A percentile compares a stretch with the other conserved stretches of the same genome.
phyloP scores from a whole-genome alignment of 1,140 invertebrate species.

The Habropoda laboriosa region DNA sequence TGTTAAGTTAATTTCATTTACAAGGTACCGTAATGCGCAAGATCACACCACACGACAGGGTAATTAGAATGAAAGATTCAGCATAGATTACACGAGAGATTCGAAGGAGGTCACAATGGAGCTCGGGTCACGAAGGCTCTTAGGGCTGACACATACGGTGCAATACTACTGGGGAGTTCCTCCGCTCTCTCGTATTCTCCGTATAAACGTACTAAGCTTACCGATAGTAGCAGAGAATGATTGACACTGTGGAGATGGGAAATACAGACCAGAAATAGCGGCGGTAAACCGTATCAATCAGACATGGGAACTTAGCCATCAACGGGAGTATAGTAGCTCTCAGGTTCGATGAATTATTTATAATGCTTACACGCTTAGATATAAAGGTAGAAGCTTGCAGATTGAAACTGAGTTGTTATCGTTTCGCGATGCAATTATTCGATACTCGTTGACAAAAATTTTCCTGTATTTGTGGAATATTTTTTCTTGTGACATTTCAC shows the following conservation, averaged over 20 bases:
- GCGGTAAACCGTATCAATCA: constrained; percentile 33
- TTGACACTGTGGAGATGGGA: constrained; percentile 37
- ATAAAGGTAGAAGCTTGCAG: neutral
- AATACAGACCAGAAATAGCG: constrained; percentile 36
- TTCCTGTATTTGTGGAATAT: too few species aligned
- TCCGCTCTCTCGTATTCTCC: neutral
- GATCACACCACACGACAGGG: too few species aligned
- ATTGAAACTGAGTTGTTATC: neutral
- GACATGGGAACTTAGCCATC: constrained; percentile 27
- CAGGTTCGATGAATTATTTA: constrained; percentile 38
- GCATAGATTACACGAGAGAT: neutral
- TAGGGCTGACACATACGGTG: constrained; percentile 21
- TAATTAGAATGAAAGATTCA: neutral
- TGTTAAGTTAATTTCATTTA: too few species aligned
- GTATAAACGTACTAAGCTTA: constrained; percentile 31
- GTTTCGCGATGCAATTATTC: neutral
- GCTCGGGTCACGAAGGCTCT: neutral
- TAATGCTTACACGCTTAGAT: neutral
- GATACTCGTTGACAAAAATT: too few species aligned
- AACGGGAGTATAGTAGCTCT: constrained; percentile 14
- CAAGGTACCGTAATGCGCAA: neutral
- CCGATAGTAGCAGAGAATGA: constrained; percentile 29
- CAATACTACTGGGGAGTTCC: constrained; percentile 21
- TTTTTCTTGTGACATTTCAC: too few species aligned
- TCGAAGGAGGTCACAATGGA: constrained; percentile 18